Conservation (phyloP, 2,797 vertebrate genomes). For the Lagothrix lagotricha region DNA sequence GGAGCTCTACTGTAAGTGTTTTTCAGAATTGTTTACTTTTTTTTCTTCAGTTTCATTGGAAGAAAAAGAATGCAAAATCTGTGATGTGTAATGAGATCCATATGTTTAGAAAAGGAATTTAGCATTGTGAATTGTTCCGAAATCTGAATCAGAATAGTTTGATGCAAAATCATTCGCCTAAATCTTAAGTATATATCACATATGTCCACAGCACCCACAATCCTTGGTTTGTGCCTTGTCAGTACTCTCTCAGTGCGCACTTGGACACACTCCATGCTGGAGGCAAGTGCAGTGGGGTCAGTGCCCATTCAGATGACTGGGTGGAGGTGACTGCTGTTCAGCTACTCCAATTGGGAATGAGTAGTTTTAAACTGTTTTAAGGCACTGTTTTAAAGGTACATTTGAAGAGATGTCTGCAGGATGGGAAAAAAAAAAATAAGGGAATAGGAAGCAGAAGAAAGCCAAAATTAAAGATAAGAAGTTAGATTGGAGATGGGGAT, state of each 20-base stretch:
- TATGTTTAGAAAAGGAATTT: constrained; percentile 1
- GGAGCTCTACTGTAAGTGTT: constrained; percentile 89
- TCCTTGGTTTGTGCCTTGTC: background rate
- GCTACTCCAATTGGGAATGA: background rate
- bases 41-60: background rate
- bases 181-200: background rate
- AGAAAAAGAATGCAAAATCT: background rate
- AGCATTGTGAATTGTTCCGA: background rate
- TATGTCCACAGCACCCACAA: fast-evolving
- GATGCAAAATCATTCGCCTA: background rate
- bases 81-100: background rate
- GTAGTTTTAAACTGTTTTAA: background rate
- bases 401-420: background rate
- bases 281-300: background rate
- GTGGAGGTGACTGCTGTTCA: background rate
- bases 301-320: background rate
- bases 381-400: background rate
- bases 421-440: background rate
- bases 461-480: background rate
- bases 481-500: fast-evolving
- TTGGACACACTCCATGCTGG: background rate
- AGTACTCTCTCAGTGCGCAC: background rate
- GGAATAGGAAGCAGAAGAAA: background rate
- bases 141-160: background rate
- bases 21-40: background rate